phyloP scores from a whole-genome alignment of 2,888 invertebrate genomes.

The Eilema sororculum region DNA sequence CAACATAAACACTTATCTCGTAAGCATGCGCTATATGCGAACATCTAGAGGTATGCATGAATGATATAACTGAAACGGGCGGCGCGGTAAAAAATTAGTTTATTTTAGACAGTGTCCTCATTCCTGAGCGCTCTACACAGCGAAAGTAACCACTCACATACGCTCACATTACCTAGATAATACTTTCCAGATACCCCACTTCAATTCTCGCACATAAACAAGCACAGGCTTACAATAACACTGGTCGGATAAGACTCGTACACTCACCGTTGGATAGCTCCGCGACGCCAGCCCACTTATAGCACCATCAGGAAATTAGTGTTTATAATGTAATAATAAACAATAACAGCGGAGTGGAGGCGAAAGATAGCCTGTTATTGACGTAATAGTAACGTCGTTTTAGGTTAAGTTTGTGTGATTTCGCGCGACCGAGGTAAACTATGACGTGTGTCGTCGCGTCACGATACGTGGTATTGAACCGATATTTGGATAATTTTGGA shows the following conservation, averaged over 20 bases:
- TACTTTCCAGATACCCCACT: slow-evolving; percentile 56
- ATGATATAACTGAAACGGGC: slow-evolving; percentile 55
- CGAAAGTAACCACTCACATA: slow-evolving; percentile 71
- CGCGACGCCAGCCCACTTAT: slow-evolving; percentile 52
- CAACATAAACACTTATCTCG: slow-evolving; percentile 43
- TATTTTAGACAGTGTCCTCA: slow-evolving; percentile 80
- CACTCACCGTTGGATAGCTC: slow-evolving; percentile 74
- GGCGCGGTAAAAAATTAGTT: slow-evolving; percentile 71
- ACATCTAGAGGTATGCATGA: slow-evolving; percentile 43
- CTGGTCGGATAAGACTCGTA: slow-evolving; percentile 44
- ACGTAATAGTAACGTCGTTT: slow-evolving; percentile 63
- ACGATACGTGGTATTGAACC: slow-evolving; percentile 50
- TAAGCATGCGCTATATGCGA: slow-evolving; percentile 40
- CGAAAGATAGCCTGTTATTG: slow-evolving; percentile 61
- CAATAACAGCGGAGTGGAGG: slow-evolving; percentile 65
- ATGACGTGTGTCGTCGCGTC: slow-evolving; percentile 45
- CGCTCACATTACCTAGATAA: slow-evolving; percentile 66
- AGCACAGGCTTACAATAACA: slow-evolving; percentile 54
- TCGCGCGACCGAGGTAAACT: slow-evolving; percentile 48
- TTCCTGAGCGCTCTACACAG: slow-evolving; percentile 68
- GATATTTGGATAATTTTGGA: slow-evolving; percentile 61
- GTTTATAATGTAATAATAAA: slow-evolving; percentile 63
- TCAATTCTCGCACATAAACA: slow-evolving; percentile 49
- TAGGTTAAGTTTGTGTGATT: slow-evolving; percentile 57
- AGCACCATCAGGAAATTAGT: slow-evolving; percentile 63